Percentiles rank a stretch among this genome's conserved stretches.
Conservation (phyloP, 2,797 vertebrate species). For the Garrulus glandarius region DNA sequence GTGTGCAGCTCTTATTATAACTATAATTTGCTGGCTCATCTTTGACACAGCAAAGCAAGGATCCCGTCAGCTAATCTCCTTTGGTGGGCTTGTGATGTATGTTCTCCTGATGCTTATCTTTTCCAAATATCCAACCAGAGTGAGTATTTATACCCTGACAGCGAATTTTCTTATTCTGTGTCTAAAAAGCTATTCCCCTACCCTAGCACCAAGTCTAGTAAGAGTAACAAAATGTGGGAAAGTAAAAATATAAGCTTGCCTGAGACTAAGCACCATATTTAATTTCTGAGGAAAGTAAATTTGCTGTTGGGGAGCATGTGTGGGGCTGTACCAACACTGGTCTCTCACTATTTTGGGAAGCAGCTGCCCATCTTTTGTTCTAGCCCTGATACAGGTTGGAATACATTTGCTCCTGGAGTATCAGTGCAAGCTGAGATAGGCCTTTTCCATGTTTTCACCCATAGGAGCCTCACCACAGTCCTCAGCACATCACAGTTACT, state of each 20-base stretch:
- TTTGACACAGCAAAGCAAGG: constrained; percentile 82
- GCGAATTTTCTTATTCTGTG: fast-evolving
- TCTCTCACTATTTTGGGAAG: not conserved
- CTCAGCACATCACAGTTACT: not conserved
- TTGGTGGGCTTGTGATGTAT: constrained; percentile 80
- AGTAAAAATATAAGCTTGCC: not conserved
- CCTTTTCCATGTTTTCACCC: not conserved
- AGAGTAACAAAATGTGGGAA: not conserved
- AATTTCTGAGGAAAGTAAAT: not conserved
- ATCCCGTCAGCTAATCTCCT: constrained; percentile 81
- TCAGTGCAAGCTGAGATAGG: not conserved
- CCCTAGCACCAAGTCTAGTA: not conserved
- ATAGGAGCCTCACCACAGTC: not conserved
- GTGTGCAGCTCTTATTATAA: constrained; percentile 47
- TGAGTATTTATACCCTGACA: constrained; percentile 56
- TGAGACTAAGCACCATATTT: not conserved
- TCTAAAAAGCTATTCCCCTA: not conserved
- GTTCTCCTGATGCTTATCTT: constrained; percentile 80
- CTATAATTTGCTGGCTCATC: constrained; percentile 77
- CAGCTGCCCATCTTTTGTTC: not conserved
- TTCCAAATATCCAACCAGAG: constrained; percentile 85
- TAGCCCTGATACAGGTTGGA: not conserved
- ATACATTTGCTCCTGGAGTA: not conserved
- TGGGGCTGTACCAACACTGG: not conserved
- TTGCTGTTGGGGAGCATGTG: not conserved